Percentiles rank a stretch among this genome's conserved stretches.
These are phyloP conservation scores for Enteromius treurensis DNA, from an alignment of 2,797 vertebrate species.

Conservation along the genomic window DNA sequence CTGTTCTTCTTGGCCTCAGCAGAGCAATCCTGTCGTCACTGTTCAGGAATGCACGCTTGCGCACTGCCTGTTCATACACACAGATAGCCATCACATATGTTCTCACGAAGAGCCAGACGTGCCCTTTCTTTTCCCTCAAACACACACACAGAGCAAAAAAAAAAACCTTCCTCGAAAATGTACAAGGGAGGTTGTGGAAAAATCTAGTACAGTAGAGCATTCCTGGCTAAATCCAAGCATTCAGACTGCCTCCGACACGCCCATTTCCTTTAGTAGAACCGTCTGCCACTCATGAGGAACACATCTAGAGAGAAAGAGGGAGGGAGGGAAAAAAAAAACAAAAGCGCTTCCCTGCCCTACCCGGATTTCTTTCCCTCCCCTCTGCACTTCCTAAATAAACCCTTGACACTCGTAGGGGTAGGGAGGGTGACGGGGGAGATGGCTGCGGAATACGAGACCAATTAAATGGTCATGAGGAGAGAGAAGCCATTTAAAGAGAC, in stretches of 20 bases:
- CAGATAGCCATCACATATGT: conserved; percentile 54
- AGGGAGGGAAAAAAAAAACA: background rate
- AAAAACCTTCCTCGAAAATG: conserved; percentile 18
- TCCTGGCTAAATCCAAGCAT: conserved; percentile 75
- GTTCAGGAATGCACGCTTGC: conserved; percentile 69
- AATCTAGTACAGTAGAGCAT: conserved; percentile 77
- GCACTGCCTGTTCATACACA: background rate
- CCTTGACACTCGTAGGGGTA: conserved; percentile 67
- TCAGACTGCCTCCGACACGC: conserved; percentile 69
- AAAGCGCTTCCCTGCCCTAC: conserved; percentile 9
- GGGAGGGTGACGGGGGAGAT: conserved; percentile 67
- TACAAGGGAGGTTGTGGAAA: conserved; percentile 59
- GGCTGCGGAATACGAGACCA: conserved; percentile 36
- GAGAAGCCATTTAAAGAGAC: conserved; percentile 45
- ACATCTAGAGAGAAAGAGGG: background rate
- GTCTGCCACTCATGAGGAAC: conserved; percentile 69
- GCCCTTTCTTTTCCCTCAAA: conserved; percentile 58
- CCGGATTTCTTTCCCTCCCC: conserved; percentile 53
- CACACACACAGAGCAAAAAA: conserved; percentile 33
- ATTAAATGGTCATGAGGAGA: conserved; percentile 45
- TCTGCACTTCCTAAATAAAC: conserved; percentile 81
- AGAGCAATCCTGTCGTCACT: conserved; percentile 72
- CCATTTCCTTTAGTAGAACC: conserved; percentile 74
- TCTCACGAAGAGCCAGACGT: conserved; percentile 58
- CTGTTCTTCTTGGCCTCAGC: conserved; percentile 61